Evolutionary conservation across 2,797 vertebrate genomes (phyloP).

Genomic region (Phoxinus dragarum): DNA sequence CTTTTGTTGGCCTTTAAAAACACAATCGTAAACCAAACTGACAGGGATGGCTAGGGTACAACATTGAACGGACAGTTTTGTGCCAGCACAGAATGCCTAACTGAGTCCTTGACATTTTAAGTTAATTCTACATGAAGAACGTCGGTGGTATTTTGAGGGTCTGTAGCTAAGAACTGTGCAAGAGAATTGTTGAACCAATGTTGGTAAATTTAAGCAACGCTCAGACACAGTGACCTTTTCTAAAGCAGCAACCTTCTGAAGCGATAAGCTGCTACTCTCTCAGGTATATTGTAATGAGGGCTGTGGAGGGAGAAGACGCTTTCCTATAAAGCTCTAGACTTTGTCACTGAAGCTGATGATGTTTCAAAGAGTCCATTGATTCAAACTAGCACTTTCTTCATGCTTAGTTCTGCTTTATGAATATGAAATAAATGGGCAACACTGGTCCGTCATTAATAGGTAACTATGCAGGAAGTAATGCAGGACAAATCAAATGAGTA

Average conservation of each 20-base stretch:
- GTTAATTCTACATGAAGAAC: slow-evolving; percentile 39
- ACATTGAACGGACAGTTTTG: slow-evolving; percentile 1
- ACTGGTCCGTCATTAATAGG: not conserved
- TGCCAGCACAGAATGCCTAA: slow-evolving; percentile 28
- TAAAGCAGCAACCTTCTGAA: slow-evolving; percentile 19
- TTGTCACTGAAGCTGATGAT: slow-evolving; percentile 5
- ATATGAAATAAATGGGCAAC: not conserved
- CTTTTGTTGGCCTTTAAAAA: slow-evolving; percentile 1
- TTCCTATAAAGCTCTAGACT: not conserved
- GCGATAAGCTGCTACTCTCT: slow-evolving; percentile 19
- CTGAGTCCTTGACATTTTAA: slow-evolving; percentile 47
- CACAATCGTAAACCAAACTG: not conserved
- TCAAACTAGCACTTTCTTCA: not conserved
- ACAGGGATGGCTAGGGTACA: not conserved
- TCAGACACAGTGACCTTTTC: slow-evolving; percentile 42
- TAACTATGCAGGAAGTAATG: not conserved
- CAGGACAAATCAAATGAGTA: not conserved
- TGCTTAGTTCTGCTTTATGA: not conserved
- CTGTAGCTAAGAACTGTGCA: slow-evolving; percentile 15
- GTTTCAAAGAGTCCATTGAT: not conserved
- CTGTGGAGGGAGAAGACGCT: not conserved
- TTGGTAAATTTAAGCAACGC: slow-evolving; percentile 39
- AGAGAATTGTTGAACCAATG: slow-evolving; percentile 17
- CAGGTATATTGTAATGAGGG: slow-evolving; percentile 35
- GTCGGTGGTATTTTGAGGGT: slow-evolving; percentile 34